Conservation (phyloP, 1,140 invertebrate genomes). For the Drosophila ficusphila region DNA sequence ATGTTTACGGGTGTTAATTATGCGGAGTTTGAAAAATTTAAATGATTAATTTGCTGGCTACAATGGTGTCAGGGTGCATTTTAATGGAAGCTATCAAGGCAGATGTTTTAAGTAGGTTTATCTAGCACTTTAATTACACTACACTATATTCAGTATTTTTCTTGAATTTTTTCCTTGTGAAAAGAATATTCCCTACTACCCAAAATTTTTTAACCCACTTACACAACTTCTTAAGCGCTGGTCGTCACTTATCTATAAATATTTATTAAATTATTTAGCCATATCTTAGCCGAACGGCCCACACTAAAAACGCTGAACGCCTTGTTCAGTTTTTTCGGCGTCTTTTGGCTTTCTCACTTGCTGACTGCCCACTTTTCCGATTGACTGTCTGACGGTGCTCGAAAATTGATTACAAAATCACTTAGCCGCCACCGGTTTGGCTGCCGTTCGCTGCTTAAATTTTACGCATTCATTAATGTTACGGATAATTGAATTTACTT, state of each 20-base stretch:
- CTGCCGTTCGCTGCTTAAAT: slow-evolving; percentile 63
- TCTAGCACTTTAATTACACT: too few relatives aligned
- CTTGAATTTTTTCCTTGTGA: too few relatives aligned
- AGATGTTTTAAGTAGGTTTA: background rate
- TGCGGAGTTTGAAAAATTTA: slow-evolving; percentile 2
- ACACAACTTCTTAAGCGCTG: slow-evolving; percentile 1
- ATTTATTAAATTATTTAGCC: slow-evolving; percentile 72
- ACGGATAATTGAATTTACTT: slow-evolving; percentile 81
- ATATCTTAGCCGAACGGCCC: slow-evolving; percentile 60
- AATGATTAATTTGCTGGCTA: slow-evolving; percentile 17
- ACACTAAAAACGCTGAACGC: slow-evolving; percentile 62
- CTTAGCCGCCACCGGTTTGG: slow-evolving; percentile 55
- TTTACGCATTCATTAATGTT: slow-evolving; percentile 82
- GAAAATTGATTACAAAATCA: slow-evolving; percentile 71
- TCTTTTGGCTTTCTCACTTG: slow-evolving; percentile 4
- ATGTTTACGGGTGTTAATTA: slow-evolving; percentile 26
- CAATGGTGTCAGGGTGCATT: slow-evolving; percentile 6
- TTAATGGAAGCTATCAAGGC: background rate
- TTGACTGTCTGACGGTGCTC: slow-evolving; percentile 15
- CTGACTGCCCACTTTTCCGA: slow-evolving; percentile 36
- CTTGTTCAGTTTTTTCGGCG: slow-evolving; percentile 49
- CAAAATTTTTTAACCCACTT: slow-evolving; percentile 11
- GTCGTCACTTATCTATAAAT: slow-evolving; percentile 56
- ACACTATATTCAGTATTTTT: too few relatives aligned
- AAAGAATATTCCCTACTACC: too few relatives aligned